A percentile compares a stretch with the other conserved stretches of the same genome.
phyloP scores from a whole-genome alignment of 2,888 invertebrate species.

The Neocrepidodera transversa region DNA sequence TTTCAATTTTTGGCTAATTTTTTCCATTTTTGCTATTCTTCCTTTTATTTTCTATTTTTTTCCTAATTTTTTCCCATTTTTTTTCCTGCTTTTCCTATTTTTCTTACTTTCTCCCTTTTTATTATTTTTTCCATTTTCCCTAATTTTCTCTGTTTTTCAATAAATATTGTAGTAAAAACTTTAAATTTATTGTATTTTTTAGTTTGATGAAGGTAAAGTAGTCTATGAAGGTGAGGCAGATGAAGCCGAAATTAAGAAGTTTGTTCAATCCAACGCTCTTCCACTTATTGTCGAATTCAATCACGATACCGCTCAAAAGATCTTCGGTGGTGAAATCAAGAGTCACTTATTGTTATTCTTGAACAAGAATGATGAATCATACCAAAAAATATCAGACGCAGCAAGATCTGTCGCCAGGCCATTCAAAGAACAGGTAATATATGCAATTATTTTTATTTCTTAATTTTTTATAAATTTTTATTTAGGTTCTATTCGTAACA shows the following conservation, averaged over 20 bases:
- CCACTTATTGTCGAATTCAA: slow-evolving; percentile 96
- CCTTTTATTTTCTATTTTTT: too few relatives aligned
- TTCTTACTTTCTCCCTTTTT: too few relatives aligned
- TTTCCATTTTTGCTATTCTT: too few relatives aligned
- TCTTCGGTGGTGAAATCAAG: slow-evolving; percentile 98
- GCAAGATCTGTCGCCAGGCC: slow-evolving; percentile 85
- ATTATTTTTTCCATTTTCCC: too few relatives aligned
- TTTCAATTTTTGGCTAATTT: too few relatives aligned
- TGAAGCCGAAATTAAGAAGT: slow-evolving; percentile 77
- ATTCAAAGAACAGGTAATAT: slow-evolving; percentile 77
- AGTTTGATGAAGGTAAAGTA: slow-evolving; percentile 87
- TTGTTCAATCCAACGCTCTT: slow-evolving; percentile 83
- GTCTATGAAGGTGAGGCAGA: slow-evolving; percentile 74
- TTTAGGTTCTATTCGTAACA: slow-evolving; percentile 80
- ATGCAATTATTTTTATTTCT: background rate
- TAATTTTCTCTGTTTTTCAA: too few relatives aligned
- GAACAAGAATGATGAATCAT: slow-evolving; percentile 87
- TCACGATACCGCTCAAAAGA: slow-evolving; percentile 96
- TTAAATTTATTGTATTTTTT: too few relatives aligned
- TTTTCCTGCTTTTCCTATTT: too few relatives aligned
- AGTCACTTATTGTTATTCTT: slow-evolving; percentile 95
- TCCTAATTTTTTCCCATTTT: too few relatives aligned
- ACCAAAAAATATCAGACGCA: slow-evolving; percentile 77
- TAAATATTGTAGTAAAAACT: too few relatives aligned
- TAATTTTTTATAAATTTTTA: background rate